Evolutionary conservation across 2,113 vertebrate species (phyloP).

Genomic region (Oreochromis niloticus): DNA sequence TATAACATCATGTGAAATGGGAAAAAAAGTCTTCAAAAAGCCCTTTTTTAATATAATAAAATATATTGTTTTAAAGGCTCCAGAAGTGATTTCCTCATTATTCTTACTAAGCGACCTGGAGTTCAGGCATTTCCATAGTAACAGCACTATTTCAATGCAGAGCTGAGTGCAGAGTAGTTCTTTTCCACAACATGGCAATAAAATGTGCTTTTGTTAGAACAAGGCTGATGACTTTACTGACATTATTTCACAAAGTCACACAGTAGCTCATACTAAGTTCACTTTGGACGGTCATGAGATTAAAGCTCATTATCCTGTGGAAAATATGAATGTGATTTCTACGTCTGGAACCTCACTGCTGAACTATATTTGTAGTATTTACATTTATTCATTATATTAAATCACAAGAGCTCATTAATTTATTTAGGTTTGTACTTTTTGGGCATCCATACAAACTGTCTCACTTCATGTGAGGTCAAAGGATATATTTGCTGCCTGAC

Average conservation of each 20-base stretch:
- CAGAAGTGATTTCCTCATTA: neutral
- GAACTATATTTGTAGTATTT: neutral
- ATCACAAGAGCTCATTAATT: neutral
- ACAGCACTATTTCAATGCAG: neutral
- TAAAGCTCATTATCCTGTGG: fast-evolving
- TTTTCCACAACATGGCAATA: neutral
- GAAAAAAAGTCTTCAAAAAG: neutral
- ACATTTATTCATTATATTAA: neutral
- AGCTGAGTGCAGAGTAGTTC: neutral
- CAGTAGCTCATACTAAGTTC: neutral
- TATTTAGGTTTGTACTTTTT: neutral
- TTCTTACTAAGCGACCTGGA: neutral
- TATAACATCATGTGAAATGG: neutral
- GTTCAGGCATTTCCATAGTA: neutral
- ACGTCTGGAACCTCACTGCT: neutral
- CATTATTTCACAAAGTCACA: neutral
- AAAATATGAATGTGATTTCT: neutral
- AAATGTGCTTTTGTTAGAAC: neutral
- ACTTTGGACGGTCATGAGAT: neutral
- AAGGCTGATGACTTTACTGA: neutral
- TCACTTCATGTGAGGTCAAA: neutral
- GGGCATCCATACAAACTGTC: neutral
- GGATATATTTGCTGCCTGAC: neutral
- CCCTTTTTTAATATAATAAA: neutral
- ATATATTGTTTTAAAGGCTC: neutral